A percentile compares a stretch with the other conserved stretches of the same genome.
Conservation (phyloP, 2,797 vertebrate genomes). For the Prionace glauca region DNA sequence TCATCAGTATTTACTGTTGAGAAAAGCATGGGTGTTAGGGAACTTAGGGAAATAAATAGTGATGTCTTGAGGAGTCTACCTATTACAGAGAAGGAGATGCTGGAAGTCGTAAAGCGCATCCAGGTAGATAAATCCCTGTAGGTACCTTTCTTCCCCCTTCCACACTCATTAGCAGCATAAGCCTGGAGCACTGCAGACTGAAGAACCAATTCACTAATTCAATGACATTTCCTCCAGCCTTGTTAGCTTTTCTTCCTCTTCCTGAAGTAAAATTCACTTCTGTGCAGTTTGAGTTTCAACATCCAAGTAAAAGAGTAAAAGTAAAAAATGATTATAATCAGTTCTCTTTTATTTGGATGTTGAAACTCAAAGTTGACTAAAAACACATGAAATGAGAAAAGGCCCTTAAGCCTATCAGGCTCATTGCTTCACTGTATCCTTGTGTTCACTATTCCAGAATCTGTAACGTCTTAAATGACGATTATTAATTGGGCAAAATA, state of each 20-base stretch:
- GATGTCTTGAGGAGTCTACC: too few species aligned
- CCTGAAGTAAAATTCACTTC: neutral
- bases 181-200: neutral
- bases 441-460: neutral
- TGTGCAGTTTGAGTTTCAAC: neutral
- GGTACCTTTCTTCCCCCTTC: neutral
- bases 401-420: neutral
- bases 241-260: neutral
- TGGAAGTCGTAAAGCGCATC: too few species aligned
- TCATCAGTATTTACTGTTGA: too few species aligned
- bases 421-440: neutral
- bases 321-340: neutral
- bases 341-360: neutral
- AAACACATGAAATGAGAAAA: neutral
- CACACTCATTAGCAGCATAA: neutral
- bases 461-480: neutral
- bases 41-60: too few species aligned
- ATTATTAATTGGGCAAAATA: neutral
- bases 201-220: neutral
- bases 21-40: too few species aligned
- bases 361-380: neutral
- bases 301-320: too few species aligned
- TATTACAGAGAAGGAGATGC: too few species aligned
- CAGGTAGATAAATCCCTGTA: too few species aligned
- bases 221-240: neutral